These are phyloP conservation scores for Limnephilus rhombicus DNA, from an alignment of 2,888 invertebrate genomes.

Conservation along the genomic window DNA sequence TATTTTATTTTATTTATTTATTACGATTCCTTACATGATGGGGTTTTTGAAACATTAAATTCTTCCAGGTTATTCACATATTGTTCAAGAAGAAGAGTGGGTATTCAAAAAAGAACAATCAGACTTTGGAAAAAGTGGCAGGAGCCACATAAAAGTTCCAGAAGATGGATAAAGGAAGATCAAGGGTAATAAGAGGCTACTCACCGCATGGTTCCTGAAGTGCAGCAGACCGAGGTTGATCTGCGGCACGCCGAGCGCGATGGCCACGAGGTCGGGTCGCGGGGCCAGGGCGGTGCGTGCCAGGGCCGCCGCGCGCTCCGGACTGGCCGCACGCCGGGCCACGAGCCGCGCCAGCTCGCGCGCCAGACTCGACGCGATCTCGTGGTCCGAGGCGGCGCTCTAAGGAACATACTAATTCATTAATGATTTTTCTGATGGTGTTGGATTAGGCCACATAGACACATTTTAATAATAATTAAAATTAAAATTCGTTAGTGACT, in stretches of 20 bases:
- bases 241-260: conserved; percentile 76
- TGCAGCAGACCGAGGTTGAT: conserved; percentile 74
- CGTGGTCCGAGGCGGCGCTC: conserved; percentile 73
- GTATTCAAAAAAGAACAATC: too few species aligned
- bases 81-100: too few species aligned
- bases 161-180: too few species aligned
- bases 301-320: conserved; percentile 71
- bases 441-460: neutral
- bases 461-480: too few species aligned
- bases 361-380: conserved; percentile 74
- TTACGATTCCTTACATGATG: too few species aligned
- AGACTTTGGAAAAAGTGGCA: too few species aligned
- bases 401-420: conserved; percentile 66
- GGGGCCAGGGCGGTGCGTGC: conserved; percentile 71
- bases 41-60: too few species aligned
- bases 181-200: neutral
- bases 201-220: conserved; percentile 68
- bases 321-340: conserved; percentile 73
- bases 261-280: conserved; percentile 72
- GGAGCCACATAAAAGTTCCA: too few species aligned
- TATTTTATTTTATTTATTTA: too few species aligned
- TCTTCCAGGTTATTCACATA: too few species aligned
- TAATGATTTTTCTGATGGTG: neutral
- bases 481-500: too few species aligned
- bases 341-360: conserved; percentile 75